Percentiles rank a stretch among this genome's conserved stretches.
Evolutionary conservation across 1,140 invertebrate genomes (phyloP).

Genomic region (Papilio polyxenes): DNA sequence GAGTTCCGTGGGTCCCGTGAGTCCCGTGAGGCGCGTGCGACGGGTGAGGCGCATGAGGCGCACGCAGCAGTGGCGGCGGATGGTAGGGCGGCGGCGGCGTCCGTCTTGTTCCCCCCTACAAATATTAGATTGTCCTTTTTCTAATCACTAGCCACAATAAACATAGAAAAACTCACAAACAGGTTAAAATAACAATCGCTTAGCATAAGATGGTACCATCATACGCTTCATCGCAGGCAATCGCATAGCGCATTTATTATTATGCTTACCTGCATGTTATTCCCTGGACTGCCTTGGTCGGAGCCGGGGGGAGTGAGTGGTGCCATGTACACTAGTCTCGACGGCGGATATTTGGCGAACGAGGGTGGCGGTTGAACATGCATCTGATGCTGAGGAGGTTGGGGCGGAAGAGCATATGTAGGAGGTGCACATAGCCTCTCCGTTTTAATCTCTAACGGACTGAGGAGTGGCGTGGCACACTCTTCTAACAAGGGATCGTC

Average conservation of each 20-base stretch:
- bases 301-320: constrained; percentile 91
- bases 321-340: constrained; percentile 86
- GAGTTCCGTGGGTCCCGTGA: constrained; percentile 56
- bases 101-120: constrained; percentile 67
- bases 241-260: constrained; percentile 42
- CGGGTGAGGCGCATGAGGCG: constrained; percentile 53
- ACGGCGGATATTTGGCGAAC: constrained; percentile 73
- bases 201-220: constrained; percentile 83
- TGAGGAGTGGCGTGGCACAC: constrained; percentile 84
- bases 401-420: constrained; percentile 77
- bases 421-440: constrained; percentile 81
- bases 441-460: constrained; percentile 88
- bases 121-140: constrained; percentile 38
- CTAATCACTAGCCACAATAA: constrained; percentile 61
- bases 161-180: constrained; percentile 28
- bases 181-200: constrained; percentile 49
- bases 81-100: constrained; percentile 74
- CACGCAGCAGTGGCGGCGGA: constrained; percentile 66
- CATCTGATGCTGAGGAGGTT: constrained; percentile 65
- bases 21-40: not conserved
- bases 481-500: constrained; percentile 83
- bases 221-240: constrained; percentile 72
- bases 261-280: constrained; percentile 76
- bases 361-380: constrained; percentile 66
- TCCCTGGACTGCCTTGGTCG: constrained; percentile 89